Conservation (phyloP, 1,140 invertebrate genomes). For the Psilanteris sp. region DNA sequence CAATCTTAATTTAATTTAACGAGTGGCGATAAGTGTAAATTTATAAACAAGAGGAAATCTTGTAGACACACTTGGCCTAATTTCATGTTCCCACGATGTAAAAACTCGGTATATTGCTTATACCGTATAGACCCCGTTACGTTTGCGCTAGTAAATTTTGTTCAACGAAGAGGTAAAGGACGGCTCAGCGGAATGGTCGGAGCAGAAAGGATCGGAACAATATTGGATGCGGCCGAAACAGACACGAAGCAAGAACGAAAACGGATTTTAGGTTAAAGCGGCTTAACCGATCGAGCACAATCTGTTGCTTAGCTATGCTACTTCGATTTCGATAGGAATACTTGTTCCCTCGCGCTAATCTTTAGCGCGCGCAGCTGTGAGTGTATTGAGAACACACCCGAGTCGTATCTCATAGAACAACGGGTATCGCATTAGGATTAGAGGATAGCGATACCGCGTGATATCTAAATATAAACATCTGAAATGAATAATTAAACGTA, state of each 20-base stretch:
- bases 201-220: conserved; percentile 47
- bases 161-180: conserved; percentile 57
- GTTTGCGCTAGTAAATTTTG: conserved; percentile 59
- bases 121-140: conserved; percentile 61
- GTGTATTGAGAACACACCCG: conserved; percentile 19
- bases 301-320: conserved; percentile 60
- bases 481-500: background rate
- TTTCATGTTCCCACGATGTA: conserved; percentile 57
- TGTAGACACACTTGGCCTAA: conserved; percentile 52
- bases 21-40: conserved; percentile 9
- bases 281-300: conserved; percentile 62
- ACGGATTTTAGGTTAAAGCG: conserved; percentile 63
- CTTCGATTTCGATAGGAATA: conserved; percentile 61
- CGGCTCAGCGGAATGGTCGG: conserved; percentile 16
- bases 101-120: conserved; percentile 58
- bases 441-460: conserved; percentile 2
- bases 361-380: conserved; percentile 30
- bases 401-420: conserved; percentile 27
- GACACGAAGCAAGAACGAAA: conserved; percentile 56
- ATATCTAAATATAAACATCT: too few relatives aligned
- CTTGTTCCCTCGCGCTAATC: conserved; percentile 43
- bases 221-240: conserved; percentile 42
- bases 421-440: conserved; percentile 19
- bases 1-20: too few relatives aligned
- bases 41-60: conserved; percentile 20